Base-by-base conservation (phyloP, 2,888 invertebrate species). In the Neocrepidodera transversa region DNA sequence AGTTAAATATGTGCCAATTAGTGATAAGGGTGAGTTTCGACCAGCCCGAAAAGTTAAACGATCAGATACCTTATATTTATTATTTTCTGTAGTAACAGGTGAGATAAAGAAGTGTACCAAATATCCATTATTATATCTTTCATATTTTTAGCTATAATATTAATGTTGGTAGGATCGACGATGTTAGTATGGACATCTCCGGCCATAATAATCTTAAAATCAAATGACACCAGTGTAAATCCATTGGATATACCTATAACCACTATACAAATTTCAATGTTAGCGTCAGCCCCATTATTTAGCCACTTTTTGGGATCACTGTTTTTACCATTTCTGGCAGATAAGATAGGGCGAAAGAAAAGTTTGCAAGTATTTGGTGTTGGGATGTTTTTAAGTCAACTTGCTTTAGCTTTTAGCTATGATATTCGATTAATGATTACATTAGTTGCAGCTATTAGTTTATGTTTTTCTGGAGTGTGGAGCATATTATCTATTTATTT, bases 301-400 rank as follows among this genome's bases (percentile, higher is more conserved):
- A 58, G 62, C 0, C 62, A 56, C 1, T 42, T 61, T 1, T 17
- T 63, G 1, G 68, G 64, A 6, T 61, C 68, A 1, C 16, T 64
- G 1, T 5, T 66, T 2, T 55, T 66, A 11, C 66, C 62, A 11
- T 28, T 36, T 7, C 32, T 38, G 5, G 43, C 65, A 0, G 60
- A 66, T 18, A 35, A 16, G 18, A 40, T 64, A 1, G 91, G 90
- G 0, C 81, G 89, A n/a, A 90, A 88, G 79, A 83, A 82, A 81
- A 84, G 86, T 0, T 78, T 91, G 8, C 73, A 90, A 6, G 75
- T 84, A 7, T 83, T 87, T 13, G 79, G 85, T 0, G 65, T 88
- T 0, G 88, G 91, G 0, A 87, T 88, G 53, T 75, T 88, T 17
- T 28, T 86, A 0, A 89, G 66, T 1, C 26, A 62, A 13, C n/a